phyloP scores from a whole-genome alignment of 2,113 vertebrate species.

The Brienomyrus brachyistius region DNA sequence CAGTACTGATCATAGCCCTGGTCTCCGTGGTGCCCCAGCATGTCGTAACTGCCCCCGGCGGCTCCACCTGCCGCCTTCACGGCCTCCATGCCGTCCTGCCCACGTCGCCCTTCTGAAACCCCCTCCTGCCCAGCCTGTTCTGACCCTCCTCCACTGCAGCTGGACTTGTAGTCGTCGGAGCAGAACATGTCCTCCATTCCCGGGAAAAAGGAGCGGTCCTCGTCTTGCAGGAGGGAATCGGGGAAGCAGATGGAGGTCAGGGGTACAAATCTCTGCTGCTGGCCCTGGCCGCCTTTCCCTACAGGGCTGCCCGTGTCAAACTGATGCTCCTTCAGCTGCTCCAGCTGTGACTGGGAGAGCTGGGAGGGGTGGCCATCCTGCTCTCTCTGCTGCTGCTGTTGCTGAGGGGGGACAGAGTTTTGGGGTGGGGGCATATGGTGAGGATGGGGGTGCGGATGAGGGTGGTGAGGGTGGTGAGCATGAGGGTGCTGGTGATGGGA shows the following conservation, averaged over 20 bases:
- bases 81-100: constrained; percentile 29
- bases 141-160: constrained; percentile 63
- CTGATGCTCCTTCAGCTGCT: constrained; percentile 72
- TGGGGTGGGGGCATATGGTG: constrained; percentile 56
- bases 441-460: constrained; percentile 42
- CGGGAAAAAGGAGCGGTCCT: constrained; percentile 85
- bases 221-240: constrained; percentile 83
- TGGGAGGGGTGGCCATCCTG: constrained; percentile 51
- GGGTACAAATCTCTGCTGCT: constrained; percentile 75
- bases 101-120: constrained; percentile 46
- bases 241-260: constrained; percentile 93
- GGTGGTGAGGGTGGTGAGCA: background rate
- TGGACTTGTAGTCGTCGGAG: constrained; percentile 76
- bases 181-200: constrained; percentile 97
- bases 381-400: constrained; percentile 43
- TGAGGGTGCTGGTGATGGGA: constrained; percentile 52
- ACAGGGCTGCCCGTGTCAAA: constrained; percentile 71
- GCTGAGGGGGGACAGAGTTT: constrained; percentile 48
- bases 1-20: constrained; percentile 66
- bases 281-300: constrained; percentile 61
- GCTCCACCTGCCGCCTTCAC: constrained; percentile 44
- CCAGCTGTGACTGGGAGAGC: constrained; percentile 59
- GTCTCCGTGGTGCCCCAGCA: constrained; percentile 69
- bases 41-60: constrained; percentile 63
- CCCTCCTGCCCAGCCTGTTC: constrained; percentile 51